Evolutionary conservation across 2,113 vertebrate species (phyloP).

Genomic region (human (Homo sapiens)): GRCh38 chr7:82101501-82102000

Average conservation of each 20-base stretch:
- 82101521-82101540: background rate
- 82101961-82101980: background rate
- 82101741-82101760: background rate
- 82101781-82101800: background rate
- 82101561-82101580: background rate
- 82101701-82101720: background rate
- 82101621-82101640: background rate
- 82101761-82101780: background rate
- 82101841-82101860: background rate
- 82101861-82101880: background rate
- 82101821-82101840: background rate
- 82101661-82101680: background rate
- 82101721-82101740: background rate
- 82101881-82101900: background rate
- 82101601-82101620: background rate
- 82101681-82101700: background rate
- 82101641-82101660: background rate
- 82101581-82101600: background rate
- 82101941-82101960: constrained; percentile 17
- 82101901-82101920: background rate
- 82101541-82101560: background rate
- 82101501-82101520: background rate
- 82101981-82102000: background rate
- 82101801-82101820: background rate
- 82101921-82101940: constrained; percentile 4